A percentile compares a stretch with the other conserved stretches of the same genome.
Evolutionary conservation across 2,113 vertebrate species (phyloP).

Genomic region (Anas platyrhynchos): DNA sequence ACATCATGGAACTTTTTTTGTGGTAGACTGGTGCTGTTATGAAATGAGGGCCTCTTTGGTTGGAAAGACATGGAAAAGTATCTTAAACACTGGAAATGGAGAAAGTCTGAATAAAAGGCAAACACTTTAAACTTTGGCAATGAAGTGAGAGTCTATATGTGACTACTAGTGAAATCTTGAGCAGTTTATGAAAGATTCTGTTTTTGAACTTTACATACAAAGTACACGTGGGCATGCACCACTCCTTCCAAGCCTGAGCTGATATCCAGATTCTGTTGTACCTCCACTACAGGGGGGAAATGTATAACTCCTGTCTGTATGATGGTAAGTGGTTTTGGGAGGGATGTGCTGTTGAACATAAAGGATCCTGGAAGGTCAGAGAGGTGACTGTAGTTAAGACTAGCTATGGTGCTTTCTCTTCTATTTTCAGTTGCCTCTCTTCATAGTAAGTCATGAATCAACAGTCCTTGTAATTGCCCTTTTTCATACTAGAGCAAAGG

Average conservation of each 20-base stretch:
- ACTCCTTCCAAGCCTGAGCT: neutral
- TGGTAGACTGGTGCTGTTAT: conserved; percentile 21
- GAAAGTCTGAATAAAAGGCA: conserved; percentile 61
- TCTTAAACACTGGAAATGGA: neutral
- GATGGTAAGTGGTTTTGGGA: neutral
- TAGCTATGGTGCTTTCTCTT: neutral
- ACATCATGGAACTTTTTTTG: neutral
- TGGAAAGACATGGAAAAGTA: conserved; percentile 3
- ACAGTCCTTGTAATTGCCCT: neutral
- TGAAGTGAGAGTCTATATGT: conserved; percentile 11
- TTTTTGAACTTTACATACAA: neutral
- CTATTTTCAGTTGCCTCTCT: neutral
- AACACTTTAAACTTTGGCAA: conserved; percentile 11
- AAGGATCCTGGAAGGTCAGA: neutral
- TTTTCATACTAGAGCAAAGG: no score
- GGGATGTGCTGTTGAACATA: neutral
- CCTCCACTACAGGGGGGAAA: rapidly evolving
- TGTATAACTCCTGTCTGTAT: rapidly evolving
- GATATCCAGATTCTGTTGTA: neutral
- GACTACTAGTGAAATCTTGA: neutral
- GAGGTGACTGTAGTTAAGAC: neutral
- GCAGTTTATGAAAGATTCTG: neutral
- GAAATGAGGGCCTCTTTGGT: neutral
- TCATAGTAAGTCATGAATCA: neutral
- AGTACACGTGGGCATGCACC: rapidly evolving